Evolutionary conservation across 2,113 vertebrate genomes (phyloP), one percentile per base, ranked within the genome.

Genomic region (Phasianus colchicus): DNA sequence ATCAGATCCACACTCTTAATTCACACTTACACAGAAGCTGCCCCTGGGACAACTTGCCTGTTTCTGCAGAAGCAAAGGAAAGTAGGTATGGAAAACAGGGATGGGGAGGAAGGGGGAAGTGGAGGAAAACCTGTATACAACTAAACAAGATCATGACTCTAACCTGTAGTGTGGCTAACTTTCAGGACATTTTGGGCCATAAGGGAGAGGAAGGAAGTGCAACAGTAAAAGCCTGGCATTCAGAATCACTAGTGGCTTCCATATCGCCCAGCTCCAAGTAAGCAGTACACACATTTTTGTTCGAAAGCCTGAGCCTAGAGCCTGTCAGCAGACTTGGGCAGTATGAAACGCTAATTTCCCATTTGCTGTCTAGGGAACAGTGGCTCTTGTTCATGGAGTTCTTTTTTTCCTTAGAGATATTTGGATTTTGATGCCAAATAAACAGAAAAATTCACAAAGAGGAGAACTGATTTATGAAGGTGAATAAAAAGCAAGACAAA

Each of bases 1-100:
- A 92, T 93, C 61, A 94, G 88, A 80, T 47, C 57, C 1, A 5
- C 43, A 32, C 66, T 81, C 72, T 91, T 79, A 88, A 86, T 69
- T 80, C 76, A 64, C 0, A 0, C 71, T 91, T 90, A 86, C 47
- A 90, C 65, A 93, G 75, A 86, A 86, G 52, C 19, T 10, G 14
- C 88, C 85, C 90, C 25, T 87, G 85, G 90, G 89, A 90, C 43
- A 91, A 60, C 60, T 64, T 0, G 2, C 74, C 82, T 80, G 36
- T 79, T 86, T 82, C 76, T 76, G 48, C 0, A 2, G 74, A 91
- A 87, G 36, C 17, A 58, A 1, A 60, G 70, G n/a, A 52, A 90
- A 95, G 74, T 17, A 71, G 13, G 17, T 63, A 60, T 57, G 71
- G 60, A 92, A 29, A 87, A 83, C 17, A 29, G 13, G 1, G 21